A percentile compares a stretch with the other conserved stretches of the same genome.
Evolutionary conservation across 2,888 invertebrate genomes (phyloP).

Genomic region (Tholera decimalis): DNA sequence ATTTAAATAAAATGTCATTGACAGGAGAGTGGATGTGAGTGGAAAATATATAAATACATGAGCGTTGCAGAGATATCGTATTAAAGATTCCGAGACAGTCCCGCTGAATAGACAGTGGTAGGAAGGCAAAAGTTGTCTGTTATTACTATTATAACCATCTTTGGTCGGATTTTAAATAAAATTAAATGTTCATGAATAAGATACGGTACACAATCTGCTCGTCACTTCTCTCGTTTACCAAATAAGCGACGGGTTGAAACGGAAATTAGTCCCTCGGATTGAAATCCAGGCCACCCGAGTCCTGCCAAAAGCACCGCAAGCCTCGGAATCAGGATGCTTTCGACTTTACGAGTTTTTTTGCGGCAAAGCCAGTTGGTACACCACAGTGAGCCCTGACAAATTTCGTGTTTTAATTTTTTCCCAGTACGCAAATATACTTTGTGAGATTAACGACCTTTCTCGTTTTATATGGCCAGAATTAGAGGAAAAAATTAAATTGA

Average conservation of each 20-base stretch:
- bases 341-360: constrained; percentile 74
- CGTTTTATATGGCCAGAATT: constrained; percentile 56
- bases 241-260: constrained; percentile 47
- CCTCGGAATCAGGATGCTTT: constrained; percentile 72
- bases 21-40: constrained; percentile 22
- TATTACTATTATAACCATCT: neutral
- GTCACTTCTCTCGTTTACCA: constrained; percentile 6
- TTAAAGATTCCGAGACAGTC: constrained; percentile 2
- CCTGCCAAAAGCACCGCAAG: constrained; percentile 72
- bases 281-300: constrained; percentile 62
- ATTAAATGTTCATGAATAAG: neutral
- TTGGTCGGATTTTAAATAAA: neutral
- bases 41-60: constrained; percentile 20
- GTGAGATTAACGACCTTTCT: constrained; percentile 65
- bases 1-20: constrained; percentile 42
- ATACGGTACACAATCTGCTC: neutral
- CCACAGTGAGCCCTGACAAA: constrained; percentile 71
- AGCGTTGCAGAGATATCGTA: neutral
- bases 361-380: constrained; percentile 71
- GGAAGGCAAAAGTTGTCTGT: no score
- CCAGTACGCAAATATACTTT: constrained; percentile 67
- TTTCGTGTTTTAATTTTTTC: constrained; percentile 63
- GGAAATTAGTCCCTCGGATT: constrained; percentile 52
- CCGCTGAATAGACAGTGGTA: neutral
- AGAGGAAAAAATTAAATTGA: constrained; percentile 42